Base-by-base conservation (phyloP, 2,113 vertebrate genomes). In the Scophthalmus maximus region DNA sequence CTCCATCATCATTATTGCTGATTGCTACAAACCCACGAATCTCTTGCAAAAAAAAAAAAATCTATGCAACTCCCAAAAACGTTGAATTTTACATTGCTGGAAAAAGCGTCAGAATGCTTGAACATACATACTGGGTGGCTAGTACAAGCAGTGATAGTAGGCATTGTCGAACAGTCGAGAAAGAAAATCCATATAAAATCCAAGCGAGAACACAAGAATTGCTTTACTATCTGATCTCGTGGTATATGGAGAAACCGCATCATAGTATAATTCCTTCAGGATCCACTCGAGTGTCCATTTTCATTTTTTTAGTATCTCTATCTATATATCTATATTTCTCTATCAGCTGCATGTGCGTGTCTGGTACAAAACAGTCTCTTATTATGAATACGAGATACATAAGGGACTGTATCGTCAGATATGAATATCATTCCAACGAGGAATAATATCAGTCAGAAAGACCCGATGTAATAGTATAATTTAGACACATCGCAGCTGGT, bases 381-480 rank as follows among this genome's bases (percentile, higher is more conserved):
- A 38, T 40, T 40, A 25, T 58, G 17, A 15, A 15, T 49, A 40
- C 42, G 26, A 79, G 27, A 76, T 58, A 49, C 76, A 71, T 20
- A 32, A 56, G 56, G 59, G 29, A 46, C 36, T 60, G 30, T 57
- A 50, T 68, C 42, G 40, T 61, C 53, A 38, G 38, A 83, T 78
- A 73, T 70, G 42, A 65, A 78, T 66, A 66, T 61, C n/a, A 69
- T 60, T 82, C 20, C 68, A 57, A 53, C 12, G 5, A 29, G 74
- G 70, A 59, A 46, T 30, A 73, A 62, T 20, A 76, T 60, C 25
- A 70, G 76, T 68, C 56, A 73, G 65, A 78, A 72, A 68, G 51
- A 79, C 62, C 52, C 10, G 3, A 27, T 30, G 82, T 78, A 75
- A 79, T 77, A 74, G 58, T 69, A 58, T 72, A 71, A 80, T 75